Base-by-base conservation (phyloP, 92 coral and sea anemone genomes). In the Paragorgia papillata region DNA sequence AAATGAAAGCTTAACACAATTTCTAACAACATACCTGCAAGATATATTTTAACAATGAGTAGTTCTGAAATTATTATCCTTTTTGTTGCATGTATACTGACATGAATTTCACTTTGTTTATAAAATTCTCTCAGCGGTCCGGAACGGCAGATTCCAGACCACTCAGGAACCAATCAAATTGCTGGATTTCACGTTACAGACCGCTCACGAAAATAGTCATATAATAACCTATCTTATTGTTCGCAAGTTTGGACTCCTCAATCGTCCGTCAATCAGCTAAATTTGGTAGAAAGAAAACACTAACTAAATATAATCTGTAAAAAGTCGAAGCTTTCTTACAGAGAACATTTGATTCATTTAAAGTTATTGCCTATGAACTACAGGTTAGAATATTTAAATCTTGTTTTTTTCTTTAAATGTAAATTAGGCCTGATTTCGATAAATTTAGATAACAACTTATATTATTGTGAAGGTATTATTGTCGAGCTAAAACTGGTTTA, bases 181-280 rank as follows among this genome's bases (percentile, higher is more conserved):
- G n/a, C n/a, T n/a, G n/a, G n/a, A n/a, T n/a, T n/a, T n/a, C n/a
- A n/a, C n/a, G n/a, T n/a, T n/a, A n/a, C n/a, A n/a, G n/a, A n/a
- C n/a, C n/a, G n/a, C n/a, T n/a, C n/a, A n/a, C n/a, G 15, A 43
- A 18, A 66, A 66, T 46, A 55, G 40, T 40, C 15, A 49, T 44
- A 25, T 63, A 32, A 33, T 18, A 51, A 67, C 39, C 74, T 67
- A 17, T 51, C 57, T 57, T 67, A 46, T 34, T 67, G 74, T 24
- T 41, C 57, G 24, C 74, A 21, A 43, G 48, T 67, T 22, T 67
- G 74, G 74, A 34, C 74, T 41, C 74, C 74, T 33, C 74, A 67
- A 67, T 67, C 74, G 4, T 51, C 46, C 13, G n/a, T 64, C 26
- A 67, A 55, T 41, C 49, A 67, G 26, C 26, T 67, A 9, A 33